phyloP scores from a whole-genome alignment of 2,113 vertebrate genomes.

The Microcebus murinus region DNA sequence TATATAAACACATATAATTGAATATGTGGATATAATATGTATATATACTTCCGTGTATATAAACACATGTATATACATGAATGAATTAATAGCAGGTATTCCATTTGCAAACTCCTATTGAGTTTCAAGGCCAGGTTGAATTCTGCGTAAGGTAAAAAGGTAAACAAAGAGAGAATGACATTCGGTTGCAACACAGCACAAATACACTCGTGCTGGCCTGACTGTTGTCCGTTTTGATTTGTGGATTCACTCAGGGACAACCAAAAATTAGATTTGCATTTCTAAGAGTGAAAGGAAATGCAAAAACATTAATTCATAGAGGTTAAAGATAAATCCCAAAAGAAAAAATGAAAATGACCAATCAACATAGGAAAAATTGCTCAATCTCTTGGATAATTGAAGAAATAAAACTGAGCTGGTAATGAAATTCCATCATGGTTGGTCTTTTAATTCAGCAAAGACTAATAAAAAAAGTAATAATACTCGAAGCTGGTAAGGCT shows the following conservation, averaged over 20 bases:
- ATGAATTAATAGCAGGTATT: neutral
- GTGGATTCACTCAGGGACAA: conserved; percentile 18
- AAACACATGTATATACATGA: neutral
- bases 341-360: conserved; percentile 54
- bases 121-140: neutral
- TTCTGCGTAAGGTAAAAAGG: neutral
- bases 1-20: neutral
- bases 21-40: neutral
- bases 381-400: conserved; percentile 49
- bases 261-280: conserved; percentile 9
- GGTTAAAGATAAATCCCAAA: conserved; percentile 51
- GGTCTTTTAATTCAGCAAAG: conserved; percentile 45
- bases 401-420: conserved; percentile 56
- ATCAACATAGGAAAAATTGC: conserved; percentile 51
- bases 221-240: neutral
- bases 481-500: conserved; percentile 30
- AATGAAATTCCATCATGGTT: conserved; percentile 29
- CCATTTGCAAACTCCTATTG: neutral
- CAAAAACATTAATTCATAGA: conserved; percentile 6
- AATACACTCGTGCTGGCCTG: neutral
- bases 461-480: conserved; percentile 51
- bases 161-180: neutral
- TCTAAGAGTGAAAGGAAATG: neutral
- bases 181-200: too few relatives aligned
- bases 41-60: rapidly evolving